These are phyloP conservation scores for Nycticryphes semicollaris DNA, from an alignment of 2,113 vertebrate genomes.

Conservation along the genomic window DNA sequence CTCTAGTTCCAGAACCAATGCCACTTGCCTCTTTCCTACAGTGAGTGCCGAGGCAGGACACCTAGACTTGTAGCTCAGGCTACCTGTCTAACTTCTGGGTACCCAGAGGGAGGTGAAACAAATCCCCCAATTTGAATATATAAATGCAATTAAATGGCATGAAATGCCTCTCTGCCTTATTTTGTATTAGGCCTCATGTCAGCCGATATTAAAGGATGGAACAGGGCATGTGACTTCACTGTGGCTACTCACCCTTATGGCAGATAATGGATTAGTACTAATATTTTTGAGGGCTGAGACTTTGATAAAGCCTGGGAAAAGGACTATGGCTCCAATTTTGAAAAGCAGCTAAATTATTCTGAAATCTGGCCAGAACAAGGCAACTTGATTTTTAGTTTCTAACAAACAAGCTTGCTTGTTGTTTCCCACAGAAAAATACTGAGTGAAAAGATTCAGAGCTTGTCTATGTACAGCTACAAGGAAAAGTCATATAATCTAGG, in stretches of 20 bases:
- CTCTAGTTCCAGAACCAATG: neutral
- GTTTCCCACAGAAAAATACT: neutral
- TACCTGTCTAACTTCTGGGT: neutral
- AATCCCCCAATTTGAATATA: neutral
- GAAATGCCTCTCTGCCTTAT: neutral
- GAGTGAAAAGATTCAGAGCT: neutral
- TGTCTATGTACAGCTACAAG: neutral
- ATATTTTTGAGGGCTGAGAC: neutral
- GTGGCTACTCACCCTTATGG: neutral
- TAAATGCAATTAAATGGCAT: neutral
- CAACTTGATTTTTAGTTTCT: neutral
- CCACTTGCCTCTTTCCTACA: neutral
- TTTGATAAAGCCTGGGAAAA: neutral
- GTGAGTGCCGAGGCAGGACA: rapidly evolving
- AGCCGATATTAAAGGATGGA: neutral
- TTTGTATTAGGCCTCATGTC: neutral
- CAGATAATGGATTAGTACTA: neutral
- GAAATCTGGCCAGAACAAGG: neutral
- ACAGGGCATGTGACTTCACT: neutral
- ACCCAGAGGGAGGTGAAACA: neutral
- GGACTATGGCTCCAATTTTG: neutral
- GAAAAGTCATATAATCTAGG: neutral
- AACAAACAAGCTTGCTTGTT: neutral
- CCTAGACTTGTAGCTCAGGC: rapidly evolving
- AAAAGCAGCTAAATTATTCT: neutral